Base-by-base conservation (phyloP, 2,888 invertebrate genomes). In the Marasmarcha lunaedactyla region DNA sequence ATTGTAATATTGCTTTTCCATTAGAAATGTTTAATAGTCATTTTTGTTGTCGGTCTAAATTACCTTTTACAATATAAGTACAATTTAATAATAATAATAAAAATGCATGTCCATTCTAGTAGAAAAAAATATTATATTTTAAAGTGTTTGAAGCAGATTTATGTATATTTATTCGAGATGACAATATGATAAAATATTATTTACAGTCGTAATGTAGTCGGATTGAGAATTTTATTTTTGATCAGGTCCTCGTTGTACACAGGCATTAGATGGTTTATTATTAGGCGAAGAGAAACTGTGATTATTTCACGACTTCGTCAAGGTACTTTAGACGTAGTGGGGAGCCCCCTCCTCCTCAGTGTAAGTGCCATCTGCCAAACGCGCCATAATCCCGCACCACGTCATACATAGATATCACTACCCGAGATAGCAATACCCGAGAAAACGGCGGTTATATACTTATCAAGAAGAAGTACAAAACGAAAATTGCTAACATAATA, bases 121-220 rank as follows among this genome's bases (percentile, higher is more conserved):
- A 73, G 68, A 71, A 45, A 20, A 7, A 62, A 65, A 55, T 58
- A 52, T 63, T 73, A 77, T 74, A 66, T 78, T 72, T 76, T 70
- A 71, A 69, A 66, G 53, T 59, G 72, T 73, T 72, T 67, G 69
- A 71, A 66, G 63, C 76, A 79, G 71, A 79, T 76, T 71, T 77
- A 65, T 77, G 77, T 76, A 71, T 81, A 77, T 67, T 61, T 34
- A 67, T 62, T 74, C 65, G 61, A 73, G 59, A 70, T 60, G 77
- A 78, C 78, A 79, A 79, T 78, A 77, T 77, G 55, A 67, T 72
- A 54, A 67, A 69, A 76, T 72, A 74, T 78, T 79, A 81, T 81
- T 79, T 78, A 79, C 77, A 77, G 71, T 71, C 62, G 59, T 47
- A 50, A 57, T 63, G 52, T 62, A 20, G 20, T 20, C 7, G 20